Evolutionary conservation across 2,113 vertebrate species (phyloP), one percentile per base, ranked within the genome.

Genomic region (Cromileptes altivelis): DNA sequence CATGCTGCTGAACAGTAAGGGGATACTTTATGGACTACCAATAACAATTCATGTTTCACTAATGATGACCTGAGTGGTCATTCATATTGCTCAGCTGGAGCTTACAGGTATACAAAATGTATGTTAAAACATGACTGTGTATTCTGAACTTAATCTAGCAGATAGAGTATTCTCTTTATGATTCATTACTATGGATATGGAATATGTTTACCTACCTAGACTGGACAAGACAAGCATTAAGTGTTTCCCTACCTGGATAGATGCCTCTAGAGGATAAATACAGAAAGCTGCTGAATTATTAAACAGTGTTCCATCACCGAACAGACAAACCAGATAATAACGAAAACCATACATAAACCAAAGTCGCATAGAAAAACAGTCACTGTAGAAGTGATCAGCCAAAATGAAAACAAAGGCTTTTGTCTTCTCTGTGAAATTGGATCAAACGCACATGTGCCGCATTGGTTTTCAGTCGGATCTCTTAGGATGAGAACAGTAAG

Each of bases 221-320:
- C 40, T 64, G 40, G 63, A 70, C 40, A 37, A 27, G 49, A 64
- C 40, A 64, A 18, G 6, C 18, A 2, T 25, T 70, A 61, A 58
- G 23, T 53, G 42, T 61, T 76, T 62, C 27, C 30, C 25, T 33
- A 17, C 55, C 50, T 55, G 64, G 70, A 58, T 18, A 58, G 45
- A 75, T 47, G 58, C n/a, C 67, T 57, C 50, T 11, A 2, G 68
- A 68, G 68, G 25, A 70, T 12, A 42, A 33, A 65, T 61, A 72
- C 47, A 68, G 60, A 75, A 68, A 27, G 60, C 23, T 72, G 58
- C 30, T 82, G 58, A 84, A 76, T 85, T 55, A 81, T 81, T 75
- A 63, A 89, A 30, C 23, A 60, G 40, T 6, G 2, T 67, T 77
- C 49, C 68, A 37, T 70, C 74, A 62, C 25, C 11, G 15, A 70